Conservation (phyloP, 2,888 invertebrate genomes). For the Aphrophora alni region DNA sequence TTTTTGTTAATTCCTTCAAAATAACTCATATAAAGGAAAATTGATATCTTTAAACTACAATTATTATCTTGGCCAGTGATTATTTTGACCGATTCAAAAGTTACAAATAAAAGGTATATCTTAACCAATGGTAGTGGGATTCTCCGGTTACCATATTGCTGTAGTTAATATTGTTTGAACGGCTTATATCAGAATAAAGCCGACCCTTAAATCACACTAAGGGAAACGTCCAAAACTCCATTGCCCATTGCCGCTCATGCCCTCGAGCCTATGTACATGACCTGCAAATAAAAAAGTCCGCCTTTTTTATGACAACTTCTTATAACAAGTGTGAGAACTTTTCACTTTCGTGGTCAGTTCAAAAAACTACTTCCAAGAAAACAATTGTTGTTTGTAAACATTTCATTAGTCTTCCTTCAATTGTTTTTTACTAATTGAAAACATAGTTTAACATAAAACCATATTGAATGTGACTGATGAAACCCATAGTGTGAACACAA, state of each 20-base stretch:
- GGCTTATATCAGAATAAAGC: neutral
- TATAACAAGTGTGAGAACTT: neutral
- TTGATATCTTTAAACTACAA: neutral
- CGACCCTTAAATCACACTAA: neutral
- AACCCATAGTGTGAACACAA: no score
- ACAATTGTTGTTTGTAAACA: neutral
- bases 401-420: no score
- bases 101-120: neutral
- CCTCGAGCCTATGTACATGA: neutral
- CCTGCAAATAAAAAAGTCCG: slow-evolving; percentile 9
- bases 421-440: no score
- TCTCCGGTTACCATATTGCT: neutral
- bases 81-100: neutral
- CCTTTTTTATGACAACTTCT: neutral
- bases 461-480: no score
- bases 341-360: neutral
- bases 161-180: neutral
- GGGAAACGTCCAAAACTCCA: neutral
- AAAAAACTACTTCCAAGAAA: neutral
- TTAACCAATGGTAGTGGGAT: neutral
- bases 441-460: no score
- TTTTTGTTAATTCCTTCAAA: no score
- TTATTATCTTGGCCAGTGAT: neutral
- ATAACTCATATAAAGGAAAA: neutral
- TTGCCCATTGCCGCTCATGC: neutral